phyloP scores from a whole-genome alignment of 92 coral and sea anemone genomes.

The Palythoa caribaeorum region DNA sequence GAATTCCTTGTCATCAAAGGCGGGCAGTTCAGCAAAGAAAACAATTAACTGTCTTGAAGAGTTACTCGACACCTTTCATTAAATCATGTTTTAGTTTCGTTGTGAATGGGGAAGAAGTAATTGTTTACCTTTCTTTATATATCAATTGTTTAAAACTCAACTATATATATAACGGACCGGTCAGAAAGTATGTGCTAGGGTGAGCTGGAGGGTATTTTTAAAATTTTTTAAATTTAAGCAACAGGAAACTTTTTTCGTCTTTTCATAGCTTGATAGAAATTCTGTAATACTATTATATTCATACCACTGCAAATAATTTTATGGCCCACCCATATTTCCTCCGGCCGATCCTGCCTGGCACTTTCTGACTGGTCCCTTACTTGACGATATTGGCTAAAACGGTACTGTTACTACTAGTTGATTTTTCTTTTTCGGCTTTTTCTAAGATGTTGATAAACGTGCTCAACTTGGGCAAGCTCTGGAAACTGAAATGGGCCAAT shows the following conservation, averaged over 20 bases:
- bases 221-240: background rate
- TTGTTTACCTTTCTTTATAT: background rate
- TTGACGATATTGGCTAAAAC: slow-evolving; percentile 5
- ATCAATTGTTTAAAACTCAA: background rate
- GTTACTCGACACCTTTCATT: slow-evolving; percentile 4
- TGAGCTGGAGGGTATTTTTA: background rate
- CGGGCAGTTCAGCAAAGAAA: background rate
- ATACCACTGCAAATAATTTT: background rate
- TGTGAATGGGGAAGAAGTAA: slow-evolving; percentile 2
- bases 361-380: background rate
- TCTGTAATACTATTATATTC: background rate
- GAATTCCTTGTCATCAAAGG: slow-evolving; percentile 4
- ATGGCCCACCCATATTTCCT: slow-evolving; percentile 3
- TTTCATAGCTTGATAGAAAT: background rate
- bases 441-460: slow-evolving; percentile 16
- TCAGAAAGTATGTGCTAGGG: background rate
- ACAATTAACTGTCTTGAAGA: background rate
- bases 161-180: background rate
- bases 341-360: background rate
- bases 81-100: background rate
- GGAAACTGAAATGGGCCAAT: slow-evolving; percentile 28
- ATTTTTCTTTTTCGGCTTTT: slow-evolving; percentile 18
- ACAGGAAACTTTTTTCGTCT: background rate
- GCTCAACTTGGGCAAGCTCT: slow-evolving; percentile 39
- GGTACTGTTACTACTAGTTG: background rate